Evolutionary conservation across 2,888 invertebrate genomes (phyloP).

Genomic region (Lasioglossum vierecki): DNA sequence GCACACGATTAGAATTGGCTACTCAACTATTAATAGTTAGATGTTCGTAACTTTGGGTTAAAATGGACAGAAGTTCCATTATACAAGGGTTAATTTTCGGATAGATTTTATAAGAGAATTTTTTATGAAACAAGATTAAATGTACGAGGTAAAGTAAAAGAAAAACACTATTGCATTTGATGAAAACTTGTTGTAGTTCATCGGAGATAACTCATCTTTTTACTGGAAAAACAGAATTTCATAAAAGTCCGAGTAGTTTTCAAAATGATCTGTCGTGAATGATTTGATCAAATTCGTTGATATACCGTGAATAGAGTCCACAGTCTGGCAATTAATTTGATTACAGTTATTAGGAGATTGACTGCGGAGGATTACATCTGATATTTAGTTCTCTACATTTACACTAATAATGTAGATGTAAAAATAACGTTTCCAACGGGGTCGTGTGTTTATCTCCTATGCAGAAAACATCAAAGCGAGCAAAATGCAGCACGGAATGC

Average conservation of each 20-base stretch:
- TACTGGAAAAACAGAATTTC: background rate
- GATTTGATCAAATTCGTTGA: background rate
- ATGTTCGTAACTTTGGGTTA: background rate
- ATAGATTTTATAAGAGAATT: background rate
- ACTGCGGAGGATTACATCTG: background rate
- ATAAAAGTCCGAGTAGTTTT: background rate
- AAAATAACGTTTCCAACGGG: background rate
- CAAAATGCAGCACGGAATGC: background rate
- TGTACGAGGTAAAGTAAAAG: background rate
- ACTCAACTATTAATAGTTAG: no score
- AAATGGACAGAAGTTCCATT: background rate
- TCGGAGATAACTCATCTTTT: background rate
- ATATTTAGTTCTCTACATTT: background rate
- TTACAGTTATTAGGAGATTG: background rate
- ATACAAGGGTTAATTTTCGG: background rate
- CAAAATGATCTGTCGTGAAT: background rate
- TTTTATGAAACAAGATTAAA: background rate
- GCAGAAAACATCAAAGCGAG: conserved; percentile 6
- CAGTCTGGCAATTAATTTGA: background rate
- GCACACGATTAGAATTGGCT: no score
- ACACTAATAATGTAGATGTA: background rate
- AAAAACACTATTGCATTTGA: background rate
- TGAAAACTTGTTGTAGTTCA: background rate
- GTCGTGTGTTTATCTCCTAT: background rate
- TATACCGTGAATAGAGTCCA: background rate